Evolutionary conservation across 2,888 invertebrate genomes (phyloP).

Genomic region (Malthinus flaveolus): DNA sequence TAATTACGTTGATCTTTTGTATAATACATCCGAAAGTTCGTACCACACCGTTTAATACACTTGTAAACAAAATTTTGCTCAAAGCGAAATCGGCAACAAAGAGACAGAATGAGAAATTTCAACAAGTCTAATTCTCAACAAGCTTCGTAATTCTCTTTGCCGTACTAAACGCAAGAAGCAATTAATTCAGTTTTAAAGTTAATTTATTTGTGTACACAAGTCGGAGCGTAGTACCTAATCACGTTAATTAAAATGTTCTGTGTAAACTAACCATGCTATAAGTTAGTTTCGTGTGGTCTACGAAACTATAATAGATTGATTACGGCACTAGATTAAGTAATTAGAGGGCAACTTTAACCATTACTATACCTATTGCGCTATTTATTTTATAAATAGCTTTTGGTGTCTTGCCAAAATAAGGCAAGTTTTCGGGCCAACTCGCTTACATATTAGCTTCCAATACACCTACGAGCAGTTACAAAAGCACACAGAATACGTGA

Average conservation of each 20-base stretch:
- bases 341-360: slow-evolving; percentile 54
- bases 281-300: slow-evolving; percentile 33
- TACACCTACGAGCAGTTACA: no score
- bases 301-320: slow-evolving; percentile 43
- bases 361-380: slow-evolving; percentile 51
- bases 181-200: slow-evolving; percentile 58
- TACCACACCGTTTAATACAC: slow-evolving; percentile 24
- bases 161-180: slow-evolving; percentile 54
- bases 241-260: slow-evolving; percentile 56
- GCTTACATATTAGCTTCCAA: no score
- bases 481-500: no score
- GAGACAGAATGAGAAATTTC: slow-evolving; percentile 50
- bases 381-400: slow-evolving; percentile 43
- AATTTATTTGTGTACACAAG: slow-evolving; percentile 56
- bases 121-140: slow-evolving; percentile 48
- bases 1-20: no score
- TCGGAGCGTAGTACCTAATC: slow-evolving; percentile 53
- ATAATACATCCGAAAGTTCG: no score
- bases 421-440: no score
- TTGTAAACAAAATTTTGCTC: slow-evolving; percentile 32
- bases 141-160: slow-evolving; percentile 46
- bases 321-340: slow-evolving; percentile 52
- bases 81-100: slow-evolving; percentile 29
- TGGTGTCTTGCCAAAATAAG: slow-evolving; percentile 2
- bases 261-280: slow-evolving; percentile 42